Percentiles rank a stretch among this genome's conserved stretches.
These are phyloP conservation scores for Sylvia atricapilla DNA, from an alignment of 2,113 vertebrate species.

Conservation along the genomic window DNA sequence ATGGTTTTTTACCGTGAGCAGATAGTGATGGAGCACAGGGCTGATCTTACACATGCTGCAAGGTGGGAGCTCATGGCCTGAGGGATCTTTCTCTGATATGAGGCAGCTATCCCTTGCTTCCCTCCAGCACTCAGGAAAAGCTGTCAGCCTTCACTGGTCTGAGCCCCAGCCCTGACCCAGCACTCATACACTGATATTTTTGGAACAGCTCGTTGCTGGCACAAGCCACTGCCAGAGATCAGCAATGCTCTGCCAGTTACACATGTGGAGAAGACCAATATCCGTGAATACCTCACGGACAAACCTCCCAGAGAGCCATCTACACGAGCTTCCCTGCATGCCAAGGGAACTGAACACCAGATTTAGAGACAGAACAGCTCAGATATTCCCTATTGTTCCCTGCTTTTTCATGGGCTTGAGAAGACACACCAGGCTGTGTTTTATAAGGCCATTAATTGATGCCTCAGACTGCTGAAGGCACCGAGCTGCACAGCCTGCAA, in stretches of 20 bases:
- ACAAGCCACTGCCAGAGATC: background rate
- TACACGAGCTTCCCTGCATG: background rate
- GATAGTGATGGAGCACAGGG: background rate
- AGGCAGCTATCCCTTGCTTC: background rate
- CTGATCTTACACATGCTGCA: fast-evolving
- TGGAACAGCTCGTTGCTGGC: background rate
- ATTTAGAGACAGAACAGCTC: background rate
- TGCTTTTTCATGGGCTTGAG: background rate
- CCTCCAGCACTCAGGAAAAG: background rate
- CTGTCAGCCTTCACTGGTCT: background rate
- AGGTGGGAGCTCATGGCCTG: background rate
- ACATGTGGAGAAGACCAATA: background rate
- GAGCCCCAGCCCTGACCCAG: background rate
- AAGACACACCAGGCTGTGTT: slow-evolving; percentile 24
- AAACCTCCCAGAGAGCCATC: background rate
- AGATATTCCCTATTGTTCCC: background rate
- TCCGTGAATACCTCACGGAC: fast-evolving
- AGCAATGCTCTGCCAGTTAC: background rate
- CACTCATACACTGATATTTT: background rate
- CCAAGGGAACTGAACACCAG: background rate
- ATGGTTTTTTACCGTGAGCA: background rate
- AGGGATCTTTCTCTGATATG: background rate
- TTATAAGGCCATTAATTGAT: slow-evolving; percentile 18
- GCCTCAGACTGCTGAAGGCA: slow-evolving; percentile 38
- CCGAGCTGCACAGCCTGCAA: background rate